These are phyloP conservation scores for Ectropis crepuscularia DNA, from an alignment of 2,888 invertebrate genomes.

Conservation along the genomic window DNA sequence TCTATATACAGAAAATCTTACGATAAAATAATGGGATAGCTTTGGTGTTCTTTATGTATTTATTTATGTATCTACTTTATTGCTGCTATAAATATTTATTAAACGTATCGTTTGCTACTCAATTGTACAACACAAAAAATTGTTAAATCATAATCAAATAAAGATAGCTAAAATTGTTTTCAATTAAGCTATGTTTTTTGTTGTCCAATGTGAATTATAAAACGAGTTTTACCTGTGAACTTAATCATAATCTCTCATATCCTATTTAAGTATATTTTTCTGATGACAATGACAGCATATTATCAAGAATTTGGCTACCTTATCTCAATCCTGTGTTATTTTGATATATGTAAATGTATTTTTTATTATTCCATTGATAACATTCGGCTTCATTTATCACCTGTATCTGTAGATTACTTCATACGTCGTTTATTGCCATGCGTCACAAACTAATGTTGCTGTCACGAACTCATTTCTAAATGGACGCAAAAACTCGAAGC, in stretches of 20 bases:
- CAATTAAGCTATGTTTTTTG: not conserved
- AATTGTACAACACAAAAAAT: not conserved
- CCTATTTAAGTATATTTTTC: not conserved
- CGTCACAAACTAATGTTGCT: slow-evolving; percentile 30
- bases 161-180: not conserved
- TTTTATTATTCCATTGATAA: slow-evolving; percentile 25
- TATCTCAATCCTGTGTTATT: slow-evolving; percentile 20
- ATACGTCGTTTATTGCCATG: slow-evolving; percentile 27
- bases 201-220: slow-evolving; percentile 8
- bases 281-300: not conserved
- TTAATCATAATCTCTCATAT: slow-evolving; percentile 5
- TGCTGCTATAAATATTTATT: too few species aligned
- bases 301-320: slow-evolving; percentile 3
- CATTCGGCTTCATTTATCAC: slow-evolving; percentile 27
- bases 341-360: slow-evolving; percentile 19
- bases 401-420: slow-evolving; percentile 24
- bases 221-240: slow-evolving; percentile 1
- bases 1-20: not conserved
- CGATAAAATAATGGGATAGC: too few species aligned
- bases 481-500: slow-evolving; percentile 3
- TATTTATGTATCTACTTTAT: not conserved
- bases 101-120: not conserved
- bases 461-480: slow-evolving; percentile 21
- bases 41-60: not conserved
- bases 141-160: not conserved